Base-by-base conservation (phyloP, 2,113 vertebrate genomes). In the Coracopsis vasa region DNA sequence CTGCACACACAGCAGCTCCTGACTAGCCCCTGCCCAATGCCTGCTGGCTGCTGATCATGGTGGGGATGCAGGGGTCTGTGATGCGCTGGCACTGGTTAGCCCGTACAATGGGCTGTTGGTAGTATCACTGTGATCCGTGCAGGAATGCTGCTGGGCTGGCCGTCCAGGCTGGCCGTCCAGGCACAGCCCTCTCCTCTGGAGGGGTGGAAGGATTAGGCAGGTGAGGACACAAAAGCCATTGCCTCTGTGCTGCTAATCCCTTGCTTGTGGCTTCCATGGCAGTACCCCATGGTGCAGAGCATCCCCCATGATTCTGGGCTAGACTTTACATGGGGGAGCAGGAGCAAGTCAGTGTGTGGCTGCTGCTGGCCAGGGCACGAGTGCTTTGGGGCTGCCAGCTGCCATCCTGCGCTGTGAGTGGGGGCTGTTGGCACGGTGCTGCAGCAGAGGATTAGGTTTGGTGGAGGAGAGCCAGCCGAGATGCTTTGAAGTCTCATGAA, bases 401-500 rank as follows among this genome's bases (percentile, higher is more conserved):
- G 61, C 86, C 6, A 4, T 61, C 28, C 37, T 1, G 10, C 3
- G 10, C 85, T 60, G 51, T 3, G 33, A 89, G 42, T 0, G 1
- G 67, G 65, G 61, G 70, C 86, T 96, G 84, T 78, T 89, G 91
- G 95, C 93, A 94, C 10, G 0, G 61, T 48, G 84, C 95, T 97
- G 95, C 95, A 53, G 91, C 53, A 71, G 78, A 95, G 94, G 96
- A 97, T 97, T 97, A 97, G 84, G 86, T 95, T 95, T 87, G 95
- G 95, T 96, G 91, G 78, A 95, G 92, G 94, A 84, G 91, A 94
- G 86, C 88, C n/a, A 13, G 86, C 62, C 56, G 14, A 94, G 66
- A 95, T 50, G 87, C 95, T 97, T 96, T 97, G 96, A 97, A 97
- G 96, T 97, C 89, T 96, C 90, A 96, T 97, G 94, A 97, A 97